Conservation (phyloP, 2,888 invertebrate species). For the Eledona agricola region DNA sequence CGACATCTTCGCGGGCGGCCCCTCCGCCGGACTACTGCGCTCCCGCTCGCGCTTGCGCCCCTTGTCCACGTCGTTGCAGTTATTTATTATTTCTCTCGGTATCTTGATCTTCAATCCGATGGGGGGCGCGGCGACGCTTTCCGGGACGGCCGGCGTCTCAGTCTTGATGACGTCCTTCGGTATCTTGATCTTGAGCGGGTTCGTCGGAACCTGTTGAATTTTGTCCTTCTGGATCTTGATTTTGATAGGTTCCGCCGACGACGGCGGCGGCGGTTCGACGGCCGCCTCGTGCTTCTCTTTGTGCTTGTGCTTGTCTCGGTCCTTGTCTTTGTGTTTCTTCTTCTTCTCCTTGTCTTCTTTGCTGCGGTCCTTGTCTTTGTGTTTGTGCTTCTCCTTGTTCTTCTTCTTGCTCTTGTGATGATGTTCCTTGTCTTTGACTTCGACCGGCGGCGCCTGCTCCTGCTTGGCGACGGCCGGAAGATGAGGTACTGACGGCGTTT, state of each 20-base stretch:
- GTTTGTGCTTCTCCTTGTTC: constrained; percentile 81
- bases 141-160: constrained; percentile 33
- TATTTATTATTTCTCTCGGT: constrained; percentile 76
- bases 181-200: constrained; percentile 77
- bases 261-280: constrained; percentile 53
- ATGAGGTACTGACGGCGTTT: constrained; percentile 58
- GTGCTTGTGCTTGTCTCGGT: constrained; percentile 57
- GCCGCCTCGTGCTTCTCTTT: constrained; percentile 37
- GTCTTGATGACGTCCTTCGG: constrained; percentile 74
- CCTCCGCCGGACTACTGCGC: constrained; percentile 46
- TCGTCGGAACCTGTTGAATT: constrained; percentile 42
- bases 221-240: constrained; percentile 61
- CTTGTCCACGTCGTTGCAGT: constrained; percentile 58
- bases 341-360: constrained; percentile 73
- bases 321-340: constrained; percentile 80
- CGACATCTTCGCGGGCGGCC: constrained; percentile 55
- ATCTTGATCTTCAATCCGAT: constrained; percentile 82
- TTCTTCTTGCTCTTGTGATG: constrained; percentile 68
- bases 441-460: constrained; percentile 46
- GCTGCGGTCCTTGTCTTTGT: constrained; percentile 78
- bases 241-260: constrained; percentile 62
- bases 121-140: constrained; percentile 52
- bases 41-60: constrained; percentile 61
- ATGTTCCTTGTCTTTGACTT: constrained; percentile 56
- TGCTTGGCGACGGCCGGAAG: constrained; percentile 51